These are phyloP conservation scores for Sphenopsis melanotis DNA, from an alignment of 2,797 vertebrate genomes.

Conservation along the genomic window DNA sequence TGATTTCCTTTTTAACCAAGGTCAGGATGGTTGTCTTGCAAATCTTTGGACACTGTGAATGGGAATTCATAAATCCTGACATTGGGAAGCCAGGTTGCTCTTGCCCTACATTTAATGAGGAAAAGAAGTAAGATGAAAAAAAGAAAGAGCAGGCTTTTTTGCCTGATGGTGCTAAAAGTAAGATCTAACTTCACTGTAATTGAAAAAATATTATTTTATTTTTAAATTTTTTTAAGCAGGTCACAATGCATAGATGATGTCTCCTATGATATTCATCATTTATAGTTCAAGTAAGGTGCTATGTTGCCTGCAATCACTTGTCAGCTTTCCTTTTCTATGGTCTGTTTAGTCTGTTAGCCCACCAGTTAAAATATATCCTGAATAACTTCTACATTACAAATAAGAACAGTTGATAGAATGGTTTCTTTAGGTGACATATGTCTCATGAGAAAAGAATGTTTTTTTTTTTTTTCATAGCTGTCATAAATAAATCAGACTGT, in stretches of 20 bases:
- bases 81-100: background rate
- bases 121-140: background rate
- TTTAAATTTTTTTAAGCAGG: background rate
- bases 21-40: conserved; percentile 7
- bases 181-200: background rate
- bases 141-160: background rate
- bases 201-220: background rate
- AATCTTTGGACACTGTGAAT: background rate
- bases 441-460: background rate
- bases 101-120: conserved; percentile 14
- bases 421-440: background rate
- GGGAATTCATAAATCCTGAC: conserved; percentile 39
- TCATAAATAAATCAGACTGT: background rate
- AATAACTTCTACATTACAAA: background rate
- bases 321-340: background rate
- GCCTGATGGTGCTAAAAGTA: background rate
- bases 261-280: background rate
- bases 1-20: conserved; percentile 3
- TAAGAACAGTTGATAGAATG: background rate
- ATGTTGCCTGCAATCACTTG: background rate
- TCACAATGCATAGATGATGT: background rate
- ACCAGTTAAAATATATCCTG: background rate
- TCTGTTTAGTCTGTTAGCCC: background rate
- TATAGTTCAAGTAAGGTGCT: background rate
- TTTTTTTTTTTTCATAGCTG: background rate